Conservation (phyloP, 2,113 vertebrate species). For the Sturnus vulgaris region DNA sequence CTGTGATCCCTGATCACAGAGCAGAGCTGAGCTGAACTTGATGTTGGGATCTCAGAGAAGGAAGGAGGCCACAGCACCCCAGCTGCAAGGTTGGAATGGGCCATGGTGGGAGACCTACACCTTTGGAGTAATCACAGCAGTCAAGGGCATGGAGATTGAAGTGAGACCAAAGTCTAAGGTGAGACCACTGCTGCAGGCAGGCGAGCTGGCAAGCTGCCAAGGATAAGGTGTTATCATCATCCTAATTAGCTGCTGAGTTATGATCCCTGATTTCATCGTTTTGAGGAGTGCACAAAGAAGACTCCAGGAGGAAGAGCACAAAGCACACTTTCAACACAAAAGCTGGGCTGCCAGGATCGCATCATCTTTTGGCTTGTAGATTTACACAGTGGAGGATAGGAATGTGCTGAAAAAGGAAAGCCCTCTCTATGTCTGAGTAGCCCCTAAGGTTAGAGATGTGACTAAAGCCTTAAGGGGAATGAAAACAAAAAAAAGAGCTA, state of each 20-base stretch:
- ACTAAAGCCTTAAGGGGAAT: neutral
- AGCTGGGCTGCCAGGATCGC: constrained; percentile 27
- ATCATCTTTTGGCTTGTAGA: constrained; percentile 17
- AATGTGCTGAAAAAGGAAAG: constrained; percentile 49
- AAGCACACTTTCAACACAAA: constrained; percentile 17
- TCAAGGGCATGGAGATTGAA: neutral
- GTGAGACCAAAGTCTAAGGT: neutral
- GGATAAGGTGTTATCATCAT: constrained; percentile 21
- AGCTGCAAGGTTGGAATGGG: fast-evolving
- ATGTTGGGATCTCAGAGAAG: neutral
- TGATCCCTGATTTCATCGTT: neutral
- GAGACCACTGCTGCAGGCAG: neutral
- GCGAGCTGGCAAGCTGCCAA: neutral
- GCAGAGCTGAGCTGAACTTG: neutral
- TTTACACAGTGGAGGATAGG: neutral
- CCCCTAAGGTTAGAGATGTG: neutral
- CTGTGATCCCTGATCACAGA: fast-evolving
- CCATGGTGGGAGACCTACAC: neutral
- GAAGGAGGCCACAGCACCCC: neutral
- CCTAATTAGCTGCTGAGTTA: constrained; percentile 49
- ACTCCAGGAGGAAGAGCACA: neutral
- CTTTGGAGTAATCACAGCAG: neutral
- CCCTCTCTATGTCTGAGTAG: neutral
- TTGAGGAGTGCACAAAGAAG: neutral
- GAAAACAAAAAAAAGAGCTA: neutral